Base-by-base conservation (phyloP, 2,888 invertebrate genomes). In the Lasioglossum calceatum region DNA sequence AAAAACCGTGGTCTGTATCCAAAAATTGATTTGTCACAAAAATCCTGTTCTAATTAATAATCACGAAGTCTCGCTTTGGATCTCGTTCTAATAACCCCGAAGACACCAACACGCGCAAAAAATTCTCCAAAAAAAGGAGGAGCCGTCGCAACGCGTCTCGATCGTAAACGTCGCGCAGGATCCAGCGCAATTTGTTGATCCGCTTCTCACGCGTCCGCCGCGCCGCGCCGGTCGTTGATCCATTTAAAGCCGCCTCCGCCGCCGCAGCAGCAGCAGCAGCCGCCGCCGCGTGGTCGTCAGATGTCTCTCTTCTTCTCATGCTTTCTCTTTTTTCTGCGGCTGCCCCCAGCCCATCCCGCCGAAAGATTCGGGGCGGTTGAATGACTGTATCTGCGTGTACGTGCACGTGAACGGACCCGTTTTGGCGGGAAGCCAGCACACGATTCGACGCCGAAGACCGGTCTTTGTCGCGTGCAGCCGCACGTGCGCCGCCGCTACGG, bases 401-500 rank as follows among this genome's bases (percentile, higher is more conserved):
- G 79, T 84, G 86, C 90, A 88, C 88, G 82, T 87, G 81, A 82
- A 87, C 87, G 86, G 87, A 79, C 77, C 80, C 87, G 77, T 90
- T 89, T 88, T 93, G 93, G 93, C 93, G 85, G 84, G 81, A 84
- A 85, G 92, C 93, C 93, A 93, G 78, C 81, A 58, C 86, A 16
- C 36, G 90, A 91, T 92, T 91, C 92, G 92, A 90, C 90, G 89
- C 86, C 88, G 82, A 54, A 47, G 80, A 77, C 73, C 77, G 82
- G 19, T 76, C 80, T 82, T 86, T 83, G 77, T 87, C 84, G 77
- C 84, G 83, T 84, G 83, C 78, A 74, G 75, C 79, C 82, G 82
- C 88, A 87, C 87, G 84, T 85, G 81, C 76, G 61, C 50, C 42
- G 19, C 50, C 50, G 54, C 23, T 5, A 54, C 23, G 54, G 32